phyloP scores from a whole-genome alignment of 2,113 vertebrate species.

The Marmota monax region DNA sequence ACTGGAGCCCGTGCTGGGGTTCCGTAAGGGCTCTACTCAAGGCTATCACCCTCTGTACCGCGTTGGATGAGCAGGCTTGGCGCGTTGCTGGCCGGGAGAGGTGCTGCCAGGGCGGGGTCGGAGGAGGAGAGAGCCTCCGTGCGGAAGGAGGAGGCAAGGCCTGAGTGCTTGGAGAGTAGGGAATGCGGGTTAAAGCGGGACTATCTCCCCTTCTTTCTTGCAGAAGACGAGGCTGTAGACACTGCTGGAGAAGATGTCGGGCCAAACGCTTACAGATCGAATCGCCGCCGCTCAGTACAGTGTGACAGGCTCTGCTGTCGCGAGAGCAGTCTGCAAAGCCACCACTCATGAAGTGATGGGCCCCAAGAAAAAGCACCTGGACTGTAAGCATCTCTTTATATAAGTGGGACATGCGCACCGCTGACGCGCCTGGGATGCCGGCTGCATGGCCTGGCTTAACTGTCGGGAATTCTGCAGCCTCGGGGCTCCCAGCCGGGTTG shows the following conservation, averaged over 20 bases:
- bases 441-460: background rate
- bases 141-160: slow-evolving; percentile 52
- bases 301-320: slow-evolving; percentile 97
- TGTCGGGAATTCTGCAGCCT: slow-evolving; percentile 18
- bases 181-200: slow-evolving; percentile 61
- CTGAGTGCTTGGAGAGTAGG: background rate
- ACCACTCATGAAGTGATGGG: slow-evolving; percentile 99
- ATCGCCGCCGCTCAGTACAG: slow-evolving; percentile 99
- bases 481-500: background rate
- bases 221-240: slow-evolving; percentile 81
- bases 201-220: slow-evolving; percentile 61
- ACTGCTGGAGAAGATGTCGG: slow-evolving; percentile 94
- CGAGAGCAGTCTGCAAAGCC: slow-evolving; percentile 98
- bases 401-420: slow-evolving; percentile 32
- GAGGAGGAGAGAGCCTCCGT: slow-evolving; percentile 42
- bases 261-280: slow-evolving; percentile 98
- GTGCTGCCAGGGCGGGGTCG: slow-evolving; percentile 57
- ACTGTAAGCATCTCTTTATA: slow-evolving; percentile 93
- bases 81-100: background rate
- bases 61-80: background rate
- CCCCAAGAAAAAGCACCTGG: slow-evolving; percentile 99
- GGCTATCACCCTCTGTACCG: background rate
- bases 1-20: background rate
- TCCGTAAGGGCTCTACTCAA: background rate
- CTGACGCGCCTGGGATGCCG: background rate